Conservation (phyloP, 1,140 invertebrate genomes). For the Lordiphosa collinella region DNA sequence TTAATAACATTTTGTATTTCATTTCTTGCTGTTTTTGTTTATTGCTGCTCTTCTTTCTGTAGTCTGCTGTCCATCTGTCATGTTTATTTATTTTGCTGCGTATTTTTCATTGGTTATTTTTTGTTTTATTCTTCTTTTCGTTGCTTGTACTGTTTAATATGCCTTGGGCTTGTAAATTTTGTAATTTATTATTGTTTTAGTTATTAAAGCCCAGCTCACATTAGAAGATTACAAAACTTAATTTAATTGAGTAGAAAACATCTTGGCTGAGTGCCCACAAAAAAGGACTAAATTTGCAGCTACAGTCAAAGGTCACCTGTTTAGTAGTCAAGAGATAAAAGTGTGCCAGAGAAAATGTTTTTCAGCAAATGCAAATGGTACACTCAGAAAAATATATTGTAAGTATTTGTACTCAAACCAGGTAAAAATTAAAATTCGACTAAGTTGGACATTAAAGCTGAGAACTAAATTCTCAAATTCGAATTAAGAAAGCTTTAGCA, state of each 20-base stretch:
- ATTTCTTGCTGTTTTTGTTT: constrained; percentile 20
- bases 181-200: constrained; percentile 61
- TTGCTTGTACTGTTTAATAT: constrained; percentile 42
- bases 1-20: constrained; percentile 32
- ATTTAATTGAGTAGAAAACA: constrained; percentile 21
- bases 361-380: too few relatives aligned
- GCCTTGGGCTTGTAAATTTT: constrained; percentile 38
- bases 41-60: constrained; percentile 12
- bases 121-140: constrained; percentile 14
- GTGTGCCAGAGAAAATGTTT: background rate
- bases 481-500: too few relatives aligned
- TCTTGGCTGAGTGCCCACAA: constrained; percentile 25
- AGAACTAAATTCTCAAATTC: too few relatives aligned
- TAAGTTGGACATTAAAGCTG: too few relatives aligned
- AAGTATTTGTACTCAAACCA: too few relatives aligned
- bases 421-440: too few relatives aligned
- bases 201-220: constrained; percentile 45
- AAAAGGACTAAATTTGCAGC: background rate
- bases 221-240: constrained; percentile 23
- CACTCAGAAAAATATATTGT: too few relatives aligned
- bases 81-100: constrained; percentile 58
- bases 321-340: constrained; percentile 1
- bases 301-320: too few relatives aligned
- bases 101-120: constrained; percentile 27
- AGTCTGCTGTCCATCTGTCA: constrained; percentile 43